Evolutionary conservation across 2,888 invertebrate species (phyloP).

Genomic region (Sarcophaga rosellei): DNA sequence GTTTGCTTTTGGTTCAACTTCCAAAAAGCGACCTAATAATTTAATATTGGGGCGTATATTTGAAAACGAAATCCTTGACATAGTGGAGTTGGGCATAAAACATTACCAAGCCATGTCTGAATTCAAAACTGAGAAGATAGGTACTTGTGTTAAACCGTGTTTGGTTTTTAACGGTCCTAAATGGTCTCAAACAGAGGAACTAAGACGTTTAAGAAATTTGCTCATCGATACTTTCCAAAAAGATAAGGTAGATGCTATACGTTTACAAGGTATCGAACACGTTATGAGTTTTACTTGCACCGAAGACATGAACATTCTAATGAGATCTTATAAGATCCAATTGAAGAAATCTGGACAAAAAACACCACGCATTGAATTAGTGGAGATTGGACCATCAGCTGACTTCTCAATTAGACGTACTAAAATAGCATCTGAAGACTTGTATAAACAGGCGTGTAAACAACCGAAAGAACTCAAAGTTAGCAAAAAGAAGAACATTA

Average conservation of each 20-base stretch:
- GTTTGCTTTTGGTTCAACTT: conserved; percentile 95
- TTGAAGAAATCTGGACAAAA: conserved; percentile 95
- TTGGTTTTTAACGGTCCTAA: conserved; percentile 94
- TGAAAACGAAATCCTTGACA: conserved; percentile 95
- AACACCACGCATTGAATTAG: conserved; percentile 93
- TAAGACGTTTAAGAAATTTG: conserved; percentile 92
- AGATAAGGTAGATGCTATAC: conserved; percentile 85
- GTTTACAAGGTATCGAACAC: conserved; percentile 96
- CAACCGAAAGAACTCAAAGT: conserved; percentile 90
- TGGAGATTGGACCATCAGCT: conserved; percentile 89
- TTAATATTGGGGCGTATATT: conserved; percentile 93
- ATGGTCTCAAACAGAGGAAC: conserved; percentile 92
- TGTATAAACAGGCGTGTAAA: conserved; percentile 91
- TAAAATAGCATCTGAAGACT: conserved; percentile 93
- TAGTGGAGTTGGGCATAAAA: conserved; percentile 97
- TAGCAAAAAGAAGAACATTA: conserved; percentile 95
- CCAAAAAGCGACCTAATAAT: conserved; percentile 97
- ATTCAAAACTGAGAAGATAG: conserved; percentile 89
- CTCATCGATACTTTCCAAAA: conserved; percentile 94
- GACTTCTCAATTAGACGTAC: conserved; percentile 93
- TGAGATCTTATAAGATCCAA: conserved; percentile 90
- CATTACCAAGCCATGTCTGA: conserved; percentile 90
- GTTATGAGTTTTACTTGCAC: conserved; percentile 93
- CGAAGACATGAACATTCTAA: conserved; percentile 88
- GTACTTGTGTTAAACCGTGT: conserved; percentile 93